Evolutionary conservation across 2,797 vertebrate genomes (phyloP).

Genomic region (Clamator glandarius): DNA sequence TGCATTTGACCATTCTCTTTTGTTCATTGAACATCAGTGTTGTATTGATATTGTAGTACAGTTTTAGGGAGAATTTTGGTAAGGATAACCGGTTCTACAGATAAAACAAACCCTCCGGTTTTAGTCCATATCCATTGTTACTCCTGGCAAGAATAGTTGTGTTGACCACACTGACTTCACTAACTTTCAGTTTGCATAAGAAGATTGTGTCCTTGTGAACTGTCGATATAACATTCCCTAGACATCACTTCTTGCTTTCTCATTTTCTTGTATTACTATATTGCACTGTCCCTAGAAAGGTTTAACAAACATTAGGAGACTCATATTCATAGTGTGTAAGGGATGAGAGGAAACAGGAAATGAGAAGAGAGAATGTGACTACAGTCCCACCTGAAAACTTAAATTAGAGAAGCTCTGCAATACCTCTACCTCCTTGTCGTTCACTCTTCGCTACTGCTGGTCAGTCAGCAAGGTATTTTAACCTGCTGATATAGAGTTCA

Average conservation of each 20-base stretch:
- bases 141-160: neutral
- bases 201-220: neutral
- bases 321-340: neutral
- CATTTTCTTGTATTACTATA: neutral
- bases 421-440: neutral
- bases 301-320: neutral
- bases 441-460: neutral
- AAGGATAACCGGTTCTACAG: neutral
- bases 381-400: neutral
- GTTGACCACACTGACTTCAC: neutral
- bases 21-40: neutral
- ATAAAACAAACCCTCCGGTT: neutral
- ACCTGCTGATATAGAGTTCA: neutral
- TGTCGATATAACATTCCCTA: neutral
- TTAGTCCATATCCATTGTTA: neutral
- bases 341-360: neutral
- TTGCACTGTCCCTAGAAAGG: neutral
- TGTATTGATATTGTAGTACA: too few species aligned
- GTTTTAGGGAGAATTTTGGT: neutral
- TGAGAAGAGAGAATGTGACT: neutral
- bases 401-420: neutral
- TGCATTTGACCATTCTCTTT: neutral
- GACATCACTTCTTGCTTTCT: neutral
- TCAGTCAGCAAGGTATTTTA: neutral
- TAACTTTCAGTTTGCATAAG: neutral